Conservation (phyloP, 2,888 invertebrate species). For the Alcis repandata region DNA sequence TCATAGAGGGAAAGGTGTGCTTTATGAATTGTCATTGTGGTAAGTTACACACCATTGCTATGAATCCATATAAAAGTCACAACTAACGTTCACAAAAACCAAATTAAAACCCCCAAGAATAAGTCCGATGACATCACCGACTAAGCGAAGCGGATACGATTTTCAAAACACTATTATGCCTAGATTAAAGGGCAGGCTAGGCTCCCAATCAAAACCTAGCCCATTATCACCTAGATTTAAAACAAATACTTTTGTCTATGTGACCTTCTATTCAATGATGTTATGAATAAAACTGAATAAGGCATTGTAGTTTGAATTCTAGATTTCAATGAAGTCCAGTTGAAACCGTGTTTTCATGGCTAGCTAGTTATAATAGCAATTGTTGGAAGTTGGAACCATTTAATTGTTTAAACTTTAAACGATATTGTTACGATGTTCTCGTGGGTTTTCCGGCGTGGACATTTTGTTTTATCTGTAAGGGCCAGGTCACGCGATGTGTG, state of each 20-base stretch:
- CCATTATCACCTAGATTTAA: slow-evolving; percentile 54
- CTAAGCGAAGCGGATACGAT: slow-evolving; percentile 38
- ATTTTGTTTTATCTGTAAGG: neutral
- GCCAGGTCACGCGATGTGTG: too few relatives aligned
- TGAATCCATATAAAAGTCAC: too few relatives aligned
- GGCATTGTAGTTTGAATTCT: slow-evolving; percentile 45
- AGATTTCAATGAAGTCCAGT: slow-evolving; percentile 18
- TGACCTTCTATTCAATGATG: slow-evolving; percentile 55
- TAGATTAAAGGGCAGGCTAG: slow-evolving; percentile 40
- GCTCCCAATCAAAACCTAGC: slow-evolving; percentile 43
- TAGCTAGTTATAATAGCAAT: slow-evolving; percentile 12
- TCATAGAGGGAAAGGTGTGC: too few relatives aligned
- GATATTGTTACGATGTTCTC: neutral
- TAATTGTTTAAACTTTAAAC: neutral
- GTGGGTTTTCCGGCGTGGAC: neutral
- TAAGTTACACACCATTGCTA: neutral
- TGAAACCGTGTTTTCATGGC: slow-evolving; percentile 14
- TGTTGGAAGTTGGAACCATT: slow-evolving; percentile 1
- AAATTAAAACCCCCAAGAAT: slow-evolving; percentile 10
- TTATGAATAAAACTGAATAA: slow-evolving; percentile 45
- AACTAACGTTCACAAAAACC: neutral
- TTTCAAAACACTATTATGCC: slow-evolving; percentile 51
- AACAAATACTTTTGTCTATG: slow-evolving; percentile 55
- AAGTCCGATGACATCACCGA: slow-evolving; percentile 40
- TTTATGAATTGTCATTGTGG: neutral